phyloP scores from a whole-genome alignment of 2,888 invertebrate species.

The Hydropsyche betteni region DNA sequence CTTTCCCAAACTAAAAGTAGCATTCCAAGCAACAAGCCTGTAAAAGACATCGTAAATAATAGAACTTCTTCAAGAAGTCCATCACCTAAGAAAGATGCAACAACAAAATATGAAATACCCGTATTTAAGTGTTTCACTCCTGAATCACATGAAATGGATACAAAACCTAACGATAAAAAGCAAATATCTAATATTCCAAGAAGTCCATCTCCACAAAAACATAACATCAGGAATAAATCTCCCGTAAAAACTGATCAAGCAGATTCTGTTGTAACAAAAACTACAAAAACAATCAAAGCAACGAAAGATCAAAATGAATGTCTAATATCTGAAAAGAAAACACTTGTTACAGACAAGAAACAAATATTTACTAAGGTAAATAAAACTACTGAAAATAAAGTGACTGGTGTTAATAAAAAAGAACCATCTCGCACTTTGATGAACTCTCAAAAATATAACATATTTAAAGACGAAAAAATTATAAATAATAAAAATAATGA shows the following conservation, averaged over 20 bases:
- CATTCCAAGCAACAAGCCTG: not conserved
- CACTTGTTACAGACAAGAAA: conserved; percentile 19
- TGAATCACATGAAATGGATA: conserved; percentile 1
- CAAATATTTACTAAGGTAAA: conserved; percentile 28
- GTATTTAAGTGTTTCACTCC: conserved; percentile 13
- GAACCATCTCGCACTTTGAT: conserved; percentile 50
- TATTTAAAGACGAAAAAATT: conserved; percentile 50
- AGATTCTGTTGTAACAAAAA: conserved; percentile 55
- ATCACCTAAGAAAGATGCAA: conserved; percentile 35
- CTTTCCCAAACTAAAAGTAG: not conserved
- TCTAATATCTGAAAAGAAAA: conserved; percentile 34
- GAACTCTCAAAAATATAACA: conserved; percentile 49
- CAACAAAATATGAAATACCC: conserved; percentile 12
- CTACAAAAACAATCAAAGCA: conserved; percentile 57
- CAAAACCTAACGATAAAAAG: conserved; percentile 1
- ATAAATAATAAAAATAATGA: conserved; percentile 37
- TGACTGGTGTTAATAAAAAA: conserved; percentile 45
- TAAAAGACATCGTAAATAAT: conserved; percentile 25
- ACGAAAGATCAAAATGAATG: conserved; percentile 52
- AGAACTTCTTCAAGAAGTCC: conserved; percentile 28
- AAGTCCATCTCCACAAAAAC: conserved; percentile 46
- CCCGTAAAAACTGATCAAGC: conserved; percentile 57
- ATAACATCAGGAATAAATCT: conserved; percentile 58
- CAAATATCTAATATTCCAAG: conserved; percentile 27
- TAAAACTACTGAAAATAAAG: conserved; percentile 27